Conservation (phyloP, 2,113 vertebrate species). For the Ranitomeya variabilis region DNA sequence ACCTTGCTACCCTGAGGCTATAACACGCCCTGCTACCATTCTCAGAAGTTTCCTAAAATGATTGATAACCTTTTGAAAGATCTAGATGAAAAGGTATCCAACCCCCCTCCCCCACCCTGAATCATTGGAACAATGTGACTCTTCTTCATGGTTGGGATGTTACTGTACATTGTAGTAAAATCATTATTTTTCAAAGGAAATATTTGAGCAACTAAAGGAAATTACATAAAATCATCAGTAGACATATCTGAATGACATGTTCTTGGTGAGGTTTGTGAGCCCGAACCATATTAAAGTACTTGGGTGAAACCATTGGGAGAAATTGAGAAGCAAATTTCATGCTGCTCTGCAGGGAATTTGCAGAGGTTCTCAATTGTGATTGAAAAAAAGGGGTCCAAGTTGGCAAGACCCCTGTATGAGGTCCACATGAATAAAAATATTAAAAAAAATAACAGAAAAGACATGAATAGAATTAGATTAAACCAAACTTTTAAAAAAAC, state of each 20-base stretch:
- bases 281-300: no score
- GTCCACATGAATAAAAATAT: no score
- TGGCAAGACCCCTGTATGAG: no score
- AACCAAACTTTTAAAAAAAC: no score
- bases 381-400: no score
- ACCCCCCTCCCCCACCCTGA: neutral
- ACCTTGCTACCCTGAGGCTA: neutral
- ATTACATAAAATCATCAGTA: neutral
- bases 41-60: neutral
- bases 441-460: no score
- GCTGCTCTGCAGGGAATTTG: no score
- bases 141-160: neutral
- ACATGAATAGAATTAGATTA: no score
- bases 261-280: neutral
- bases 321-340: no score
- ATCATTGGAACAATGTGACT: neutral
- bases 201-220: neutral
- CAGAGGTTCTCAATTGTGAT: no score
- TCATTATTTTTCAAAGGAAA: neutral
- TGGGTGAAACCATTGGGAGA: no score
- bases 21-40: neutral
- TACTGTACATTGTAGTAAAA: neutral
- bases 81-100: neutral
- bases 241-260: neutral
- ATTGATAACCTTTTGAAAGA: neutral